Percentiles rank a stretch among this genome's conserved stretches.
Evolutionary conservation across 2,797 vertebrate species (phyloP).

Genomic region (Tragopan temminckii): DNA sequence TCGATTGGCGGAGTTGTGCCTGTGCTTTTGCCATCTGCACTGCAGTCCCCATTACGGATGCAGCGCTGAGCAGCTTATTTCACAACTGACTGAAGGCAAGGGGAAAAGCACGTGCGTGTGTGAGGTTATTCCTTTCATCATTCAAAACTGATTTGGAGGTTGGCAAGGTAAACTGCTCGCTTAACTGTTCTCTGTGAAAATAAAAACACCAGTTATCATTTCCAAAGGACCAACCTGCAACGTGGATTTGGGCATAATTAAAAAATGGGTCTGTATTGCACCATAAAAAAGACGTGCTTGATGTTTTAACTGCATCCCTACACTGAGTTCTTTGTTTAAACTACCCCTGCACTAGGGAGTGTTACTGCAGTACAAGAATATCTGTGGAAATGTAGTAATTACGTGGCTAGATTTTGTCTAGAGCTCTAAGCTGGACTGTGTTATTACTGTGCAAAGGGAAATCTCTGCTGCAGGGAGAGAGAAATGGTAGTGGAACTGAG

Average conservation of each 20-base stretch:
- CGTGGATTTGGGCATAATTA: neutral
- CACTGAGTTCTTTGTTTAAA: neutral
- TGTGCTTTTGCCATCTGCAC: slow-evolving; percentile 61
- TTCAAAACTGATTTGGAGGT: neutral
- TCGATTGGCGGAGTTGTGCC: slow-evolving; percentile 1
- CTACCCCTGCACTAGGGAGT: neutral
- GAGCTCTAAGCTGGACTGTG: slow-evolving; percentile 12
- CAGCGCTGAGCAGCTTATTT: slow-evolving; percentile 69
- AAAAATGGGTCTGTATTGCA: neutral
- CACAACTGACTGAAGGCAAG: slow-evolving; percentile 60
- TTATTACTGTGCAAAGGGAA: slow-evolving; percentile 35
- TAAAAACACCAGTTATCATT: neutral
- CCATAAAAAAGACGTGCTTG: neutral
- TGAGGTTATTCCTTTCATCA: neutral
- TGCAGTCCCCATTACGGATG: slow-evolving; percentile 75
- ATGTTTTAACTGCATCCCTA: neutral
- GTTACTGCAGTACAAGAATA: slow-evolving; percentile 47
- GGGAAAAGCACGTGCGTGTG: neutral
- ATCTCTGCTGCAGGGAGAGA: slow-evolving; percentile 37
- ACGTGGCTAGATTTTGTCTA: slow-evolving; percentile 28
- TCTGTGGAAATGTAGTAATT: slow-evolving; percentile 51
- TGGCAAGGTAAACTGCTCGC: neutral
- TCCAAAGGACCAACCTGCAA: neutral
- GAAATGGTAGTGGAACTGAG: neutral
- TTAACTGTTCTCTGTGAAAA: neutral